Evolutionary conservation across 37 sponge, comb jelly and placozoan genomes (phyloP), one percentile per base, ranked within the genome.

Genomic region (Haliclona indistincta): DNA sequence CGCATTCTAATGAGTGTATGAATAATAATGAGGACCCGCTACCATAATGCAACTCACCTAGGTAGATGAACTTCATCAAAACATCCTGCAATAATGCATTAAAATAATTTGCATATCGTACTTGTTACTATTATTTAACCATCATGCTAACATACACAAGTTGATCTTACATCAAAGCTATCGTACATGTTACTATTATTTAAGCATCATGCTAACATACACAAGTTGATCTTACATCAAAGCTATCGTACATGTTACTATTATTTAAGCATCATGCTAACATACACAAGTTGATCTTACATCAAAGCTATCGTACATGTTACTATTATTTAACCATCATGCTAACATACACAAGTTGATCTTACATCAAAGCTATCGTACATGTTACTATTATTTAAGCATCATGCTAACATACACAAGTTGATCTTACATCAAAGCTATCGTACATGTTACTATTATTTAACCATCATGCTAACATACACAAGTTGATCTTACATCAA

Each of bases 51-150:
- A 4, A 84, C 79, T 62, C 55, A 88, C 89, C 83, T 63, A 88
- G 84, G 32, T 88, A 88, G 41, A 88, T 25, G 58, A 78, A 82
- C 71, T 88, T 88, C 64, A 47, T 67, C 37, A 88, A 41, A 15
- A 58, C 37, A 38, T 88, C 89, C 89, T 88, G 68, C n/a, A 70
- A 22, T n/a, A n/a, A n/a, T n/a, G n/a, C n/a, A n/a, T n/a, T n/a
- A n/a, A n/a, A n/a, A n/a, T n/a, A n/a, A n/a, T n/a, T n/a, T n/a
- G n/a, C n/a, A n/a, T n/a, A n/a, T n/a, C n/a, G n/a, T n/a, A 28
- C 19, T 25, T 43, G 19, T 40, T 69, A 49, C 28, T 17, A 71
- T 20, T 32, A 26, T 52, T 51, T 70, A n/a, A 42, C 3, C 39
- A 29, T 6, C 36, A 3, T 47, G 29, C 3, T 30, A 32, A 44